A percentile compares a stretch with the other conserved stretches of the same genome.
phyloP scores from a whole-genome alignment of 2,113 vertebrate species.

The Aix galericulata region DNA sequence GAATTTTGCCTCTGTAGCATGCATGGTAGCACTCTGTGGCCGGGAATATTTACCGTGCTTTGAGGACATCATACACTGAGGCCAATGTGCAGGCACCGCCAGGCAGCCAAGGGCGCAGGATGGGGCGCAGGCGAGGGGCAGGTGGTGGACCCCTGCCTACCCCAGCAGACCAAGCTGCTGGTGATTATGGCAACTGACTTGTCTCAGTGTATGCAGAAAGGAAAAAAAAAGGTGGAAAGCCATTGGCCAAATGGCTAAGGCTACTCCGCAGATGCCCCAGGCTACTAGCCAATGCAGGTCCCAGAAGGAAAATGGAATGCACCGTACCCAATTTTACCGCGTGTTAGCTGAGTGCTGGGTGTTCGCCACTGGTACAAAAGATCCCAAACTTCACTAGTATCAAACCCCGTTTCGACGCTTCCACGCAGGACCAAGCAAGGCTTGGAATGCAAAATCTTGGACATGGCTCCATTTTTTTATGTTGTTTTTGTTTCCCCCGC shows the following conservation, averaged over 20 bases:
- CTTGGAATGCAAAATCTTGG: not conserved
- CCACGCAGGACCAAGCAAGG: not conserved
- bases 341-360: not conserved
- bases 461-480: not conserved
- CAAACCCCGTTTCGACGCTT: not conserved
- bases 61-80: not conserved
- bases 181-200: not conserved
- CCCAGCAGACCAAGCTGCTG: not conserved
- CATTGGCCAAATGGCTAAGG: not conserved
- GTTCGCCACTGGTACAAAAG: not conserved
- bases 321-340: not conserved
- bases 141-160: not conserved
- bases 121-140: not conserved
- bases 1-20: constrained; percentile 48
- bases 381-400: not conserved
- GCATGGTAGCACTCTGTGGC: not conserved
- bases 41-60: constrained; percentile 14
- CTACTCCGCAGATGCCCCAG: not conserved
- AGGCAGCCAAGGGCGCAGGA: not conserved
- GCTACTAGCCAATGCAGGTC: not conserved
- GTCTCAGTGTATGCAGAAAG: not conserved
- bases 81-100: not conserved
- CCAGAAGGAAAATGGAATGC: not conserved
- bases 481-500: fast-evolving
- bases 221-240: not conserved